Evolutionary conservation across 2,888 invertebrate genomes (phyloP).

Genomic region (Melanargia galathea): DNA sequence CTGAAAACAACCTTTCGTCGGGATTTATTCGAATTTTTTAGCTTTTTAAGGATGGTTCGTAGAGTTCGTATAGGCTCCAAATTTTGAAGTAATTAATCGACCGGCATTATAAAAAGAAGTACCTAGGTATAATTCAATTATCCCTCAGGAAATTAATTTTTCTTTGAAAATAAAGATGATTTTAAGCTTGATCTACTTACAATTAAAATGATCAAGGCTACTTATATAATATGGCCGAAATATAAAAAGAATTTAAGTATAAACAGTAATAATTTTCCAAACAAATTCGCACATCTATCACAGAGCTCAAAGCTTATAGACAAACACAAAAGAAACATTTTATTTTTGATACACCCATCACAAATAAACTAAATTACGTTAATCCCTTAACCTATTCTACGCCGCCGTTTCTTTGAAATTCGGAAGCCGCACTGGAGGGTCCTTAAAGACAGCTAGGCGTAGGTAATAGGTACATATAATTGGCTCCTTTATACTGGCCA

Average conservation of each 20-base stretch:
- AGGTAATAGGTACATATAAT: slow-evolving; percentile 74
- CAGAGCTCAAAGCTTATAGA: not conserved
- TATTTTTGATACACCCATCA: slow-evolving; percentile 40
- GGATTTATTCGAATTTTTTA: not conserved
- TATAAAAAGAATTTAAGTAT: too few species aligned
- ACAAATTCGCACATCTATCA: not conserved
- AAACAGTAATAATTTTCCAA: too few species aligned
- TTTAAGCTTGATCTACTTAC: too few species aligned
- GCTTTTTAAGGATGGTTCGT: not conserved
- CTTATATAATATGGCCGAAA: too few species aligned
- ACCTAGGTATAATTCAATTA: too few species aligned
- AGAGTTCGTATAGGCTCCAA: not conserved
- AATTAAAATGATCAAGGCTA: too few species aligned
- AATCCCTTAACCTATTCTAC: slow-evolving; percentile 59
- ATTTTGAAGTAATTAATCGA: not conserved
- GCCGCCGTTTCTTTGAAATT: slow-evolving; percentile 67
- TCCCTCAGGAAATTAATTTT: too few species aligned
- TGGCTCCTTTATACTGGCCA: slow-evolving; percentile 68
- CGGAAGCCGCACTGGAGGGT: slow-evolving; percentile 69
- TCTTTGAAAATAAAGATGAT: too few species aligned
- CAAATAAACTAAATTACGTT: slow-evolving; percentile 57
- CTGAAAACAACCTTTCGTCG: slow-evolving; percentile 2
- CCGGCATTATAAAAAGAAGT: not conserved
- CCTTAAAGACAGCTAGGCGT: slow-evolving; percentile 59
- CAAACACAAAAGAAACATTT: slow-evolving; percentile 24